phyloP scores from a whole-genome alignment of 2,113 vertebrate genomes.

The Limanda limanda region DNA sequence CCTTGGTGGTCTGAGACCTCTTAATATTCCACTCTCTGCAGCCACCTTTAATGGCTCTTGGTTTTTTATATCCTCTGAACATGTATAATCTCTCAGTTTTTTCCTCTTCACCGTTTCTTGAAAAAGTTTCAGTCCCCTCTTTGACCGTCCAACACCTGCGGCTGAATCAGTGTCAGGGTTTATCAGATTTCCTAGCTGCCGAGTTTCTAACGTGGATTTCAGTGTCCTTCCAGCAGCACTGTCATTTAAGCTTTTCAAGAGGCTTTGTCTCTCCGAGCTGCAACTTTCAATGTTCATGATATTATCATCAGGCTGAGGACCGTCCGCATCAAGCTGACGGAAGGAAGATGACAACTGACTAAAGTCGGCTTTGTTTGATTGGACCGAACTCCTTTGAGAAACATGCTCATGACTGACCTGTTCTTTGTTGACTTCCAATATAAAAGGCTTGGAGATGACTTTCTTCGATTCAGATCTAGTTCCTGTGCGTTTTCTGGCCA shows the following conservation, averaged over 20 bases:
- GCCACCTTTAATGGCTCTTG: background rate
- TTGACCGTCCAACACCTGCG: slow-evolving; percentile 14
- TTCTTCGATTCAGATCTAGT: slow-evolving; percentile 17
- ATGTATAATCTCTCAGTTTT: background rate
- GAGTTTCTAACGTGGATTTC: background rate
- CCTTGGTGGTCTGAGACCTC: background rate
- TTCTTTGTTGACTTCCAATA: background rate
- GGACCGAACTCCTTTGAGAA: background rate
- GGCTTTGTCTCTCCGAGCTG: background rate
- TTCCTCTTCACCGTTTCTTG: slow-evolving; percentile 52
- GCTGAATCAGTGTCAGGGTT: background rate
- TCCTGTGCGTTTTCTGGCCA: slow-evolving; percentile 6
- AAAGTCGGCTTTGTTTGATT: background rate
- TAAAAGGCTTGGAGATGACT: background rate
- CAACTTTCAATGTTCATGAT: background rate
- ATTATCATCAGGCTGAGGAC: background rate
- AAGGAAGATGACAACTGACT: background rate
- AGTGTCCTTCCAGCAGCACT: background rate
- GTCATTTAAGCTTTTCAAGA: background rate
- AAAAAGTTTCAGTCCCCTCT: slow-evolving; percentile 31
- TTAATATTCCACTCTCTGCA: background rate
- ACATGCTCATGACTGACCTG: slow-evolving; percentile 2
- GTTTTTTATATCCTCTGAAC: background rate
- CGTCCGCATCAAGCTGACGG: background rate
- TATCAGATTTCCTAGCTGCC: slow-evolving; percentile 3